These are phyloP conservation scores for Drosophila paranaensis DNA, from an alignment of 2,888 invertebrate species.

Conservation along the genomic window DNA sequence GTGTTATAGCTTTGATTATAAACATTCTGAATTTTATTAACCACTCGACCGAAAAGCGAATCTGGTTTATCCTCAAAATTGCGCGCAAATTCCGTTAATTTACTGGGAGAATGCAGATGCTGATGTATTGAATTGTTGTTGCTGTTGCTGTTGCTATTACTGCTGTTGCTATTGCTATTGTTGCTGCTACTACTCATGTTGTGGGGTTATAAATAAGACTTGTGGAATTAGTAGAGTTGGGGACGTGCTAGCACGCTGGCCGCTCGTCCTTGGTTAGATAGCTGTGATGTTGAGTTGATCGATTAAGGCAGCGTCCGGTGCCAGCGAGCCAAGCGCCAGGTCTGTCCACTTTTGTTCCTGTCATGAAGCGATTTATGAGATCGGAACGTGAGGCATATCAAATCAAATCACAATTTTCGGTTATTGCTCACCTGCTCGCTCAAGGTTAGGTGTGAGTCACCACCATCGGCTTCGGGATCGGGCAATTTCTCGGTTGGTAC, in stretches of 20 bases:
- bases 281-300: constrained; percentile 83
- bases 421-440: constrained; percentile 92
- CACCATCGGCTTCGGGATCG: constrained; percentile 96
- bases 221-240: constrained; percentile 43
- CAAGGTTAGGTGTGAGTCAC: constrained; percentile 94
- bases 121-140: constrained; percentile 85
- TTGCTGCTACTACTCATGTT: constrained; percentile 56
- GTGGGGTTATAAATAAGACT: constrained; percentile 33
- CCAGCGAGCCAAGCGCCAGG: constrained; percentile 86
- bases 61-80: constrained; percentile 85
- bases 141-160: constrained; percentile 35
- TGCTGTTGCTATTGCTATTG: constrained; percentile 5
- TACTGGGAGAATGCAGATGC: constrained; percentile 88
- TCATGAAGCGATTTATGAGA: not conserved
- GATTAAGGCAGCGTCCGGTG: constrained; percentile 83
- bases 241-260: constrained; percentile 44
- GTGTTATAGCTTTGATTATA: constrained; percentile 85
- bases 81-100: constrained; percentile 91
- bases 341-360: constrained; percentile 89
- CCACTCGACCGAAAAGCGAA: constrained; percentile 83
- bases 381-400: constrained; percentile 61
- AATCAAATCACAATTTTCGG: constrained; percentile 57
- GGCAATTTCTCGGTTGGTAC: constrained; percentile 95
- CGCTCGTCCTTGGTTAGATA: constrained; percentile 73
- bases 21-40: constrained; percentile 84